Evolutionary conservation across 2,113 vertebrate species (phyloP), one percentile per base, ranked within the genome.

Genomic region (Zosterops hypoxanthus): DNA sequence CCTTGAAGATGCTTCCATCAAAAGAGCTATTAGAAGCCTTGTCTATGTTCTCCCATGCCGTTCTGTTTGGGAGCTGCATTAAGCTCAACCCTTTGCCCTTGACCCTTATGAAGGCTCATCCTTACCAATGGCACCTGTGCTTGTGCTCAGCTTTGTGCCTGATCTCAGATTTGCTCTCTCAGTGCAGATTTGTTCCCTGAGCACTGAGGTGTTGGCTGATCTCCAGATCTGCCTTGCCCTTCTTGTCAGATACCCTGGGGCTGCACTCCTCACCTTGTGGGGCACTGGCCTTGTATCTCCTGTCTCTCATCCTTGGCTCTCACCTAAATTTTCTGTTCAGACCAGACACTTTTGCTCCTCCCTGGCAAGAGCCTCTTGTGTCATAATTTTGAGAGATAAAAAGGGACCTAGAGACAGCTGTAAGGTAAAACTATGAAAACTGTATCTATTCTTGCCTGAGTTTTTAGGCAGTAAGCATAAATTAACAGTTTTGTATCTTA

Each of bases 221-320:
- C 39, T 22, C 19, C 8, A 25, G 36, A 16, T 44, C 22, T 42
- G 8, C 14, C 44, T 21, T 82, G 24, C 5, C 36, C 11, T 33
- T 56, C 59, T 17, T n/a, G 1, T 14, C 33, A 20, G 31, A 9
- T 49, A 3, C 0, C 0, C 14, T 31, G 23, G 20, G 41, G 23
- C 4, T 46, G 34, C 6, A 6, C 14, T 29, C 8, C 25, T 33
- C 33, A 26, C 7, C 26, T 22, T 14, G 15, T 39, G 6, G 46
- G 26, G 36, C n/a, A 26, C 12, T 61, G 46, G 5, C 11, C 22
- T 2, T 2, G 17, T 26, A 25, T 64, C 26, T 33, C 33, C 33
- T 33, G 26, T 23, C 28, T 13, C 17, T 71, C 24, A 57, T 9
- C 33, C 28, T 71, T 50, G 25, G 9, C 20, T 80, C 8, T 33